phyloP scores from a whole-genome alignment of 35 echinoderm and acorn worm genomes.

The Nesometra sesokonis region DNA sequence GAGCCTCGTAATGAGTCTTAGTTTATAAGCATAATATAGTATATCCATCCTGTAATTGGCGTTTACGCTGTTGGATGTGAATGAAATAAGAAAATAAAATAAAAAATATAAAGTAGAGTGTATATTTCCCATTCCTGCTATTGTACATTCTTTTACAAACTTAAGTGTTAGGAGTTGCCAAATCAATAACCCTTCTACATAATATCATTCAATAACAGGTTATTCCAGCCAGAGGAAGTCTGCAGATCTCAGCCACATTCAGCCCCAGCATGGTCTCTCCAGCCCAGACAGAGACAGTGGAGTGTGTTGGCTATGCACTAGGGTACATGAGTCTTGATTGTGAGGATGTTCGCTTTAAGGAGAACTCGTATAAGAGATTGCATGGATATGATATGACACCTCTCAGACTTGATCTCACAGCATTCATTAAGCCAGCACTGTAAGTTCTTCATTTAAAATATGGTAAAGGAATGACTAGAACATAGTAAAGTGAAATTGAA shows the following conservation, averaged over 20 bases:
- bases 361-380: slow-evolving; percentile 22
- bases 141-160: too few relatives aligned
- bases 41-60: too few relatives aligned
- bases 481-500: too few relatives aligned
- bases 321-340: slow-evolving; percentile 75
- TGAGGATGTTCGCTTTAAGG: background rate
- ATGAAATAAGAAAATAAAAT: too few relatives aligned
- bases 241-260: slow-evolving; percentile 50
- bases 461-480: too few relatives aligned
- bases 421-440: slow-evolving; percentile 88
- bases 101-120: too few relatives aligned
- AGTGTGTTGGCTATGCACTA: slow-evolving; percentile 81
- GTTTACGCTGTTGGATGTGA: too few relatives aligned
- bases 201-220: slow-evolving; percentile 40
- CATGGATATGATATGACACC: slow-evolving; percentile 70
- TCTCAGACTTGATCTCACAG: slow-evolving; percentile 81
- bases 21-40: too few relatives aligned
- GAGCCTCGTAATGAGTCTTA: too few relatives aligned
- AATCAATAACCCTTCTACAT: too few relatives aligned
- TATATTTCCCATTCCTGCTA: too few relatives aligned
- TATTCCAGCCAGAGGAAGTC: slow-evolving; percentile 57
- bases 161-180: too few relatives aligned
- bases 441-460: slow-evolving; percentile 21
- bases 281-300: background rate
- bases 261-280: slow-evolving; percentile 36